Conservation (phyloP, 2,888 invertebrate genomes). For the Blastobasis lacticolella region DNA sequence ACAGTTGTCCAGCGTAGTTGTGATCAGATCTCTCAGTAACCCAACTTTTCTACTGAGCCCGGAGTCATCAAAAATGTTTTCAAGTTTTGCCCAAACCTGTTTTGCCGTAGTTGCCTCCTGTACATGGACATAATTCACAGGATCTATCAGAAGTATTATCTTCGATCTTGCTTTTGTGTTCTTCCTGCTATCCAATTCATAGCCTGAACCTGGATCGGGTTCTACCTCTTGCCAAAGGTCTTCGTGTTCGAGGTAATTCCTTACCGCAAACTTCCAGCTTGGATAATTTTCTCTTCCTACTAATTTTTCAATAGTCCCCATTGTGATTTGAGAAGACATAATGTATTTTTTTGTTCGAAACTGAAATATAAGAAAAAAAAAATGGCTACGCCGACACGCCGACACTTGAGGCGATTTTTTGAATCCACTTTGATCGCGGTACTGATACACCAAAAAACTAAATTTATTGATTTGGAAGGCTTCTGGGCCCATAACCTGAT, state of each 20-base stretch:
- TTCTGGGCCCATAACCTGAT: too few relatives aligned
- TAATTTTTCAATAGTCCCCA: constrained; percentile 13
- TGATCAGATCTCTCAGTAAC: constrained; percentile 15
- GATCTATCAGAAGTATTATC: constrained; percentile 6
- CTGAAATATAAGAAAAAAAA: too few relatives aligned
- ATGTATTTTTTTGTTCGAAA: too few relatives aligned
- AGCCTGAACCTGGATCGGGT: not conserved
- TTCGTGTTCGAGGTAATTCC: constrained; percentile 16
- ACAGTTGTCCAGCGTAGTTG: constrained; percentile 11
- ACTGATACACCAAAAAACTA: too few relatives aligned
- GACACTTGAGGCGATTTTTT: too few relatives aligned
- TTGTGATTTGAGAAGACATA: too few relatives aligned
- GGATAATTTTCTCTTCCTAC: constrained; percentile 15
- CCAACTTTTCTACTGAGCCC: not conserved
- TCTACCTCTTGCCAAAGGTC: constrained; percentile 12
- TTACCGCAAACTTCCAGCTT: constrained; percentile 16
- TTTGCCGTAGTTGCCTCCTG: constrained; percentile 2
- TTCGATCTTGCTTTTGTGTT: constrained; percentile 5
- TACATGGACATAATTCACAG: constrained; percentile 6
- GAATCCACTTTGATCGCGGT: too few relatives aligned
- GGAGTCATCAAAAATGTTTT: constrained; percentile 10
- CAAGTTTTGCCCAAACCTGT: constrained; percentile 8
- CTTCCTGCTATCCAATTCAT: too few relatives aligned
- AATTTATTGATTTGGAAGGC: too few relatives aligned
- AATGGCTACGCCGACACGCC: too few relatives aligned